Base-by-base conservation (phyloP, 2,888 invertebrate genomes). In the Synanthedon vespiformis region DNA sequence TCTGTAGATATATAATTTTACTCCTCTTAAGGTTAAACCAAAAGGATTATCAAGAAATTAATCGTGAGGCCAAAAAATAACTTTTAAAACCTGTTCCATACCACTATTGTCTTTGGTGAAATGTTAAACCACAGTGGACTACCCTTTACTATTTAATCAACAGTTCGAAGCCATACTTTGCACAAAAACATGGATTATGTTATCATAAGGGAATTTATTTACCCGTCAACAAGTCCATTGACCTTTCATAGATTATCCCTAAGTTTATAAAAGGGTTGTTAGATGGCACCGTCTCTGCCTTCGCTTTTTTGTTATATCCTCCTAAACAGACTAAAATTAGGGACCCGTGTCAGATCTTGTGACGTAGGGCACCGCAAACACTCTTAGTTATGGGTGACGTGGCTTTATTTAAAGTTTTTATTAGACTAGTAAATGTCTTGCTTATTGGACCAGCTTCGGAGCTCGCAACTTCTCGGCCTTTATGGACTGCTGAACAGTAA, bases 361-460 rank as follows among this genome's bases (percentile, higher is more conserved):
- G 55, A 56, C 55, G 44, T n/a, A 50, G 54, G 53, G 49, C 41
- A 44, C 55, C 55, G 50, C 57, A 54, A 34, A 53, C 44, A 44
- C n/a, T 44, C 44, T 44, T 44, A 34, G 34, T 34, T 34, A 44
- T 13, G 44, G 44, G 44, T 44, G 44, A 44, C n/a, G 14, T 14
- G 4, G 44, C 44, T 44, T 14, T 44, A 44, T n/a, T 44, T 44
- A 13, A 44, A 44, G 13, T 44, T 44, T 44, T 44, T 44, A 44
- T 44, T 44, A 44, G 44, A 12, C 44, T 44, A 8, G 44, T 44
- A 44, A 44, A 44, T n/a, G 44, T 44, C 44, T 12, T 44, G 44
- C 14, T 44, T 44, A 44, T 44, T 44, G 8, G 14, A 44, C 44
- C 44, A 44, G 34, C n/a, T 44, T 6, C 2, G 13, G 5, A 44